Evolutionary conservation across 2,797 vertebrate species (phyloP), one percentile per base, ranked within the genome.

Genomic region (Halcyon badia): DNA sequence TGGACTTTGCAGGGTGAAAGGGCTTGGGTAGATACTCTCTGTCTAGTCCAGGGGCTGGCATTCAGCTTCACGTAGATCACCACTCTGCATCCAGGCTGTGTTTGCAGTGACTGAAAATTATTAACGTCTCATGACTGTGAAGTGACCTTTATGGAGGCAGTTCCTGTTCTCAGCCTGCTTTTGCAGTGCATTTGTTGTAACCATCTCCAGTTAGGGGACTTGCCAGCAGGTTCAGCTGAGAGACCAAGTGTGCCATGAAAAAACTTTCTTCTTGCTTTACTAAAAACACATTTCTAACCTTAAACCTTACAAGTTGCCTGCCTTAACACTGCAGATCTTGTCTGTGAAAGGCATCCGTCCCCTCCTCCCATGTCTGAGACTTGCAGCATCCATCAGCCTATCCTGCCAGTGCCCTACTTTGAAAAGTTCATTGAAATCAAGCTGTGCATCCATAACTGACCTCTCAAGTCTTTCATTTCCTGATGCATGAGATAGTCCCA

Each of bases 381-480:
- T 31, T 75, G 22, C 26, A 85, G 21, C 33, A 51, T 83, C 65
- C 5, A 1, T 83, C 3, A 5, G 71, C 39, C 80, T 73, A 2
- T 58, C 60, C 62, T n/a, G 68, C 70, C 70, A 42, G 1, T 77
- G 75, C 48, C 83, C 77, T 84, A 1, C 61, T 92, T 96, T 31
- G 58, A 3, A 3, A 35, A 61, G 51, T 89, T 71, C 57, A 17
- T 6, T 90, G 80, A 87, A 94, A 73, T 85, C 48, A 73, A 64
- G 25, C 66, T 39, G 18, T 70, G 35, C 48, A 76, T 87, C 87
- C 6, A 3, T 82, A 72, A 52, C 49, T 84, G 66, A 69, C 70
- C 54, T 79, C 80, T 54, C 28, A 92, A 89, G 39, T 72, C 84
- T 94, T 96, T 93, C 0, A 93, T 95, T 94, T 97, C 77, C 86